phyloP scores from a whole-genome alignment of 2,797 vertebrate species.

The Phaenicophaeus curvirostris region DNA sequence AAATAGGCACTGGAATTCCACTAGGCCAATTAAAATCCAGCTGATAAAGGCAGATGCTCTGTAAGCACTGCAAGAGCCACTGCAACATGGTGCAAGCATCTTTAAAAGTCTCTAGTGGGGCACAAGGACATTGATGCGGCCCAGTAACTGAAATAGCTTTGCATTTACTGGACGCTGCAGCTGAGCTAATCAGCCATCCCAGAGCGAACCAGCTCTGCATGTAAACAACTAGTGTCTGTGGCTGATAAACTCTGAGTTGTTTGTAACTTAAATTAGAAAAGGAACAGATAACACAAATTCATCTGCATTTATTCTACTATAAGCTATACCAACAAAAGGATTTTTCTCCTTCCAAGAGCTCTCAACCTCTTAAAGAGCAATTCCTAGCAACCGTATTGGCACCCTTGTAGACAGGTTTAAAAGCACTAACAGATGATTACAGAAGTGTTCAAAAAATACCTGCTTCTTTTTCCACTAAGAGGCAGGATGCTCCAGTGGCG shows the following conservation, averaged over 20 bases:
- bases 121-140: rapidly evolving
- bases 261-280: neutral
- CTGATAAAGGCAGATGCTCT: neutral
- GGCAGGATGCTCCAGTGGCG: neutral
- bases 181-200: neutral
- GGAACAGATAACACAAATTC: neutral
- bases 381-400: neutral
- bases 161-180: neutral
- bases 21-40: neutral
- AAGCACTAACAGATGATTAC: neutral
- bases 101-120: neutral
- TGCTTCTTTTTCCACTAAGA: neutral
- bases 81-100: neutral
- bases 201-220: neutral
- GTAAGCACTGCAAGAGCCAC: neutral
- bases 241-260: neutral
- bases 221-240: neutral
- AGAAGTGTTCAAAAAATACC: neutral
- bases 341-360: neutral
- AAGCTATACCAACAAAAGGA: neutral
- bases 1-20: neutral
- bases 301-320: neutral
- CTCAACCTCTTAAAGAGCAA: neutral
- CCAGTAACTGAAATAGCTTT: neutral
- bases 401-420: neutral